Percentiles rank a stretch among this genome's conserved stretches.
These are phyloP conservation scores for Junonia oenone DNA, from an alignment of 2,888 invertebrate species.

Conservation along the genomic window DNA sequence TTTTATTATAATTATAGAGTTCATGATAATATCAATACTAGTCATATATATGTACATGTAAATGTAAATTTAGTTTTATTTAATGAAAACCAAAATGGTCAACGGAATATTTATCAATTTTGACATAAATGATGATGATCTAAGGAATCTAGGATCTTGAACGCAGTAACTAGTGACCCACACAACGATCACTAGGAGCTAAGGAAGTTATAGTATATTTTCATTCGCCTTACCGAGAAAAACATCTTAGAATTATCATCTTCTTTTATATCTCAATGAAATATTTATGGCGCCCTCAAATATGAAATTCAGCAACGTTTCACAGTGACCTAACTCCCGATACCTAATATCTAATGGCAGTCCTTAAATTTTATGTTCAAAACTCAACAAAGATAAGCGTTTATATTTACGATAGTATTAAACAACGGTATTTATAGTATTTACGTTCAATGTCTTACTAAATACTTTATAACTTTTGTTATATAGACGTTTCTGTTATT, in stretches of 20 bases:
- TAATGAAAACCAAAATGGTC: too few relatives aligned
- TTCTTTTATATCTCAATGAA: constrained; percentile 20
- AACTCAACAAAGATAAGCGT: constrained; percentile 31
- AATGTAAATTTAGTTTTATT: too few relatives aligned
- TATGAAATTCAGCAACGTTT: constrained; percentile 19
- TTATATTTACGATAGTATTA: constrained; percentile 30
- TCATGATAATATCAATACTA: too few relatives aligned
- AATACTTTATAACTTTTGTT: not conserved
- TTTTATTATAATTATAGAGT: too few relatives aligned
- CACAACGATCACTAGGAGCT: too few relatives aligned
- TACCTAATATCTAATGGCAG: constrained; percentile 29
- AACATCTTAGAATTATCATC: not conserved
- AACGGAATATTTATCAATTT: too few relatives aligned
- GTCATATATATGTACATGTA: too few relatives aligned
- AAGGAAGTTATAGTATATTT: too few relatives aligned
- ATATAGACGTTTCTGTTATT: not conserved
- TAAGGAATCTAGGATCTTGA: too few relatives aligned
- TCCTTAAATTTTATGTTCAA: constrained; percentile 32
- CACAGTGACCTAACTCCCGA: constrained; percentile 25
- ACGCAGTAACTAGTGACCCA: too few relatives aligned
- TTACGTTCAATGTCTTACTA: not conserved
- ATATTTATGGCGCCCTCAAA: constrained; percentile 21
- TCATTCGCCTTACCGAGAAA: too few relatives aligned
- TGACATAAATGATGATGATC: too few relatives aligned
- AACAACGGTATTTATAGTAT: constrained; percentile 15